A percentile compares a stretch with the other conserved stretches of the same genome.
phyloP scores from a whole-genome alignment of 1,140 invertebrate species.

The Heterodera schachtii region DNA sequence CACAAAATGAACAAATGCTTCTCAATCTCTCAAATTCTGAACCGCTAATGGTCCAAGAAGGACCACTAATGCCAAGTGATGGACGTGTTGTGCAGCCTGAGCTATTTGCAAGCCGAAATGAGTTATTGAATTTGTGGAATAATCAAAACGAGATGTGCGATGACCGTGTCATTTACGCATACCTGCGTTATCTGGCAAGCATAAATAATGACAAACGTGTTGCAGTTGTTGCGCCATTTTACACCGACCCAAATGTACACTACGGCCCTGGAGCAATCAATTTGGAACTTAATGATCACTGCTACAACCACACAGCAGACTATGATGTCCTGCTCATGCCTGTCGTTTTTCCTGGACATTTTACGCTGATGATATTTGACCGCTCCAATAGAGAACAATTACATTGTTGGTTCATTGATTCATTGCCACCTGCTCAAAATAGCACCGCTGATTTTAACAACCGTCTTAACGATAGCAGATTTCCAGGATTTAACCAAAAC shows the following conservation, averaged over 20 bases:
- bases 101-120: not conserved
- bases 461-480: not conserved
- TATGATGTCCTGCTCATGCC: conserved; percentile 1
- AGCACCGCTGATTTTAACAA: not conserved
- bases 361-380: not conserved
- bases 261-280: not conserved
- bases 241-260: not conserved
- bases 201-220: not conserved
- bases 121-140: not conserved
- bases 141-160: not conserved
- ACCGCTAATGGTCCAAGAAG: not conserved
- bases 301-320: not conserved
- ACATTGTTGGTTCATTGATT: not conserved
- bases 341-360: not conserved
- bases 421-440: not conserved
- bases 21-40: too few relatives aligned
- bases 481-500: not conserved
- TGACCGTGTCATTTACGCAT: not conserved
- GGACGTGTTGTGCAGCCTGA: not conserved
- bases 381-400: not conserved
- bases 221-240: not conserved
- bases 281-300: not conserved
- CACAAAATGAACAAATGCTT: too few relatives aligned
- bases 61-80: not conserved
- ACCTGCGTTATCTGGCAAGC: not conserved